Evolutionary conservation across 92 coral and sea anemone genomes (phyloP), one percentile per base, ranked within the genome.

Genomic region (Epizoanthus stellaris): DNA sequence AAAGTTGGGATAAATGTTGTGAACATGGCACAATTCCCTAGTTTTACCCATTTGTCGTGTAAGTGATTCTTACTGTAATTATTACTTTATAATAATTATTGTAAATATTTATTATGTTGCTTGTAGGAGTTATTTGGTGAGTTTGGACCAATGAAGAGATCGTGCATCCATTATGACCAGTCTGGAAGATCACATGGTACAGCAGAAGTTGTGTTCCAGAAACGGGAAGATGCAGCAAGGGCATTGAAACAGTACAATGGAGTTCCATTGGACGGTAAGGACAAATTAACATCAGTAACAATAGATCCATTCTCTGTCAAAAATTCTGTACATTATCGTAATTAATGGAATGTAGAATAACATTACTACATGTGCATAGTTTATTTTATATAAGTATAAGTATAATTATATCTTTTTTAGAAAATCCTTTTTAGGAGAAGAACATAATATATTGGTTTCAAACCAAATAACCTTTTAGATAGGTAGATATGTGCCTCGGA

Each of bases 161-260:
- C 99, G 0, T 91, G 98, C 81, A 97, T 97, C 9, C 99, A 97
- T 85, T 97, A 97, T 59, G 99, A 97, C 82, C 92, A 74, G 13
- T 97, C 99, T 8, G 99, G 99, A 3, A 87, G 99, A 77, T 97
- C 99, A 3, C 97, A 92, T 77, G 99, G 99, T 34, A 97, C 99
- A 42, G 99, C 99, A 42, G 99, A 97, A 64, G 98, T 97, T 45
- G 94, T 97, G 40, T 97, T 85, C 82, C 91, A 89, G 60, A 88
- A 90, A 53, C 85, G 94, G 88, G 98, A 97, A 71, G 98, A 97
- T 82, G 98, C 99, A 10, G 89, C 89, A 23, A 94, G 91, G 65
- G 99, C 99, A 84, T 74, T 91, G 90, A 91, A 95, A 82, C 99
- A 97, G 79, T 97, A 97, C 61, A 97, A 95, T 85, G 99, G 99